Percentiles rank a stretch among this genome's conserved stretches.
Conservation (phyloP, 1,140 invertebrate species). For the Drosophila bocki region DNA sequence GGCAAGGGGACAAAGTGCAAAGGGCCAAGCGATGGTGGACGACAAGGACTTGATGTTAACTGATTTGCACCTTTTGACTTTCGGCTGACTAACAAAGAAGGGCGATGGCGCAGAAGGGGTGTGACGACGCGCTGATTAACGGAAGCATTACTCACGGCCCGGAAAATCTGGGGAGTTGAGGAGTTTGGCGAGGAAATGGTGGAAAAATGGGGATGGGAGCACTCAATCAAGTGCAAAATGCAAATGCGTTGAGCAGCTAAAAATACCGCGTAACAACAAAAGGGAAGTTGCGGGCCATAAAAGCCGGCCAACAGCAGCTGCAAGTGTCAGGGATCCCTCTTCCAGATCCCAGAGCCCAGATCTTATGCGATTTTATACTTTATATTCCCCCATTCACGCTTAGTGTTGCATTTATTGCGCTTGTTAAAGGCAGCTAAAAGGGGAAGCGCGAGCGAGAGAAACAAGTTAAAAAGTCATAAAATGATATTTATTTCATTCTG, state of each 20-base stretch:
- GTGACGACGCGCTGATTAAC: constrained; percentile 61
- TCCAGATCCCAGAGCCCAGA: not conserved
- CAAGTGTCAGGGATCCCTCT: constrained; percentile 32
- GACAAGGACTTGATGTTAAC: constrained; percentile 51
- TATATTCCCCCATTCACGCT: constrained; percentile 18
- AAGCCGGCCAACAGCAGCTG: constrained; percentile 52
- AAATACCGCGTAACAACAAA: constrained; percentile 69
- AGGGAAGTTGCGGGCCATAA: constrained; percentile 71
- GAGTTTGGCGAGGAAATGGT: not conserved
- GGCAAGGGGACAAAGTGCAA: constrained; percentile 37
- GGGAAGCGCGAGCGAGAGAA: constrained; percentile 50
- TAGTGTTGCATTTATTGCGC: constrained; percentile 82
- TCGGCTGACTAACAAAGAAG: constrained; percentile 31
- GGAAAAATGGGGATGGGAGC: constrained; percentile 1
- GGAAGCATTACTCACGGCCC: constrained; percentile 73
- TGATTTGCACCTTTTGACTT: constrained; percentile 79
- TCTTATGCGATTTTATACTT: constrained; percentile 20
- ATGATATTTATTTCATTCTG: constrained; percentile 81
- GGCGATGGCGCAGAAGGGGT: not conserved
- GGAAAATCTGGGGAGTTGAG: constrained; percentile 3
- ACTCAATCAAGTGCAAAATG: constrained; percentile 79
- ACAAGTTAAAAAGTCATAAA: constrained; percentile 84
- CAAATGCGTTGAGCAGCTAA: constrained; percentile 73
- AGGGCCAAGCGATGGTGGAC: constrained; percentile 59
- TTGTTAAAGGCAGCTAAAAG: constrained; percentile 72